phyloP scores from a whole-genome alignment of 2,888 invertebrate genomes.

The Sarcophaga variegata region DNA sequence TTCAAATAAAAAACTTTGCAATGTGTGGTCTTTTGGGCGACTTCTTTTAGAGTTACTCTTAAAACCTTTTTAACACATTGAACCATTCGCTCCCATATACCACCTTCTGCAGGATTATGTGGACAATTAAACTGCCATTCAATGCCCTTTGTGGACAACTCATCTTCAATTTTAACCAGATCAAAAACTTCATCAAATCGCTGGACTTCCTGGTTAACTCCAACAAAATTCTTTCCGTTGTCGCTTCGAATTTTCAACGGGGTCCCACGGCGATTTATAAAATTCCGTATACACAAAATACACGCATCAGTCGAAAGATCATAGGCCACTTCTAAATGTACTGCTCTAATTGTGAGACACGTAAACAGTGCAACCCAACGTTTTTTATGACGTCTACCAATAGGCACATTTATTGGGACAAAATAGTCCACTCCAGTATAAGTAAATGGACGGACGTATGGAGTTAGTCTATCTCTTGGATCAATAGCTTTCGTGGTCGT shows the following conservation, averaged over 20 bases:
- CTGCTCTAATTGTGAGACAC: background rate
- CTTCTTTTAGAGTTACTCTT: constrained; percentile 26
- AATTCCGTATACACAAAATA: constrained; percentile 24
- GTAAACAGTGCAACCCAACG: constrained; percentile 59
- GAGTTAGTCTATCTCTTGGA: constrained; percentile 65
- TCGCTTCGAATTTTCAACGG: constrained; percentile 24
- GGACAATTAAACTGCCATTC: background rate
- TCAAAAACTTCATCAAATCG: constrained; percentile 13
- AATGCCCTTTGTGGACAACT: constrained; percentile 16
- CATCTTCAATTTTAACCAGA: constrained; percentile 6
- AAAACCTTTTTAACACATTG: constrained; percentile 26
- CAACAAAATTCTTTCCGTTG: constrained; percentile 25
- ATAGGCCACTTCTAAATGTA: constrained; percentile 15
- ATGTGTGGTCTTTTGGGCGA: background rate
- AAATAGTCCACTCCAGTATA: constrained; percentile 70
- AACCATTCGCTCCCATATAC: constrained; percentile 35
- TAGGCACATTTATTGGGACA: constrained; percentile 65
- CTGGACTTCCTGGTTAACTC: background rate
- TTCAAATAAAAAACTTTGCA: background rate
- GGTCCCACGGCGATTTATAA: constrained; percentile 15
- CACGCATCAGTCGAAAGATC: constrained; percentile 32
- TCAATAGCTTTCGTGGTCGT: constrained; percentile 7
- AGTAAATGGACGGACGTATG: constrained; percentile 65
- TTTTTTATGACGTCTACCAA: constrained; percentile 69
- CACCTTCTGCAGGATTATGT: constrained; percentile 20